phyloP scores from a whole-genome alignment of 2,113 vertebrate genomes.

The Nibea coibor region DNA sequence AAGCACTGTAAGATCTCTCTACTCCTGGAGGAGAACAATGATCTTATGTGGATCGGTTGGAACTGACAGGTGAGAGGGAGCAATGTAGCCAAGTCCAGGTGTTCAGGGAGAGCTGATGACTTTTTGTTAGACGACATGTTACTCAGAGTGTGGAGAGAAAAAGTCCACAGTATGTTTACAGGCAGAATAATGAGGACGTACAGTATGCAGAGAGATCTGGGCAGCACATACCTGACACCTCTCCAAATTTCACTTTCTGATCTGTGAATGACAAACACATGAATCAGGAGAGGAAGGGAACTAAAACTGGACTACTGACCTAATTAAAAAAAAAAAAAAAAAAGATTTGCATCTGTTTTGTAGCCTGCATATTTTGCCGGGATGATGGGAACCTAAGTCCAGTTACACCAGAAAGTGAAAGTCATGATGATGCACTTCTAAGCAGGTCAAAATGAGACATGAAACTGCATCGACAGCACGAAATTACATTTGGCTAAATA shows the following conservation, averaged over 20 bases:
- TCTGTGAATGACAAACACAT: slow-evolving; percentile 77
- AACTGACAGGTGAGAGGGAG: slow-evolving; percentile 13
- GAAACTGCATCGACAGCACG: slow-evolving; percentile 21
- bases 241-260: slow-evolving; percentile 84
- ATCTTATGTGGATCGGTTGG: slow-evolving; percentile 15
- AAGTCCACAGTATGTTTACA: not conserved
- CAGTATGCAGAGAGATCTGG: not conserved
- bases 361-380: not conserved
- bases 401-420: not conserved
- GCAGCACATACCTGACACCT: slow-evolving; percentile 84
- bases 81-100: not conserved
- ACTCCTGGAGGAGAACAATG: slow-evolving; percentile 15
- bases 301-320: not conserved
- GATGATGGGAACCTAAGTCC: not conserved
- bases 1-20: not conserved
- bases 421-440: slow-evolving; percentile 26
- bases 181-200: not conserved
- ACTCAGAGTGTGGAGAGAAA: not conserved
- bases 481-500: slow-evolving; percentile 52
- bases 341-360: not conserved
- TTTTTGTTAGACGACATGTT: slow-evolving; percentile 19
- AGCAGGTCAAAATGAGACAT: slow-evolving; percentile 39
- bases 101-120: slow-evolving; percentile 3
- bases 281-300: not conserved
- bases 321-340: not conserved